phyloP scores from a whole-genome alignment of 2,113 vertebrate species.

The Opisthocomus hoazin region DNA sequence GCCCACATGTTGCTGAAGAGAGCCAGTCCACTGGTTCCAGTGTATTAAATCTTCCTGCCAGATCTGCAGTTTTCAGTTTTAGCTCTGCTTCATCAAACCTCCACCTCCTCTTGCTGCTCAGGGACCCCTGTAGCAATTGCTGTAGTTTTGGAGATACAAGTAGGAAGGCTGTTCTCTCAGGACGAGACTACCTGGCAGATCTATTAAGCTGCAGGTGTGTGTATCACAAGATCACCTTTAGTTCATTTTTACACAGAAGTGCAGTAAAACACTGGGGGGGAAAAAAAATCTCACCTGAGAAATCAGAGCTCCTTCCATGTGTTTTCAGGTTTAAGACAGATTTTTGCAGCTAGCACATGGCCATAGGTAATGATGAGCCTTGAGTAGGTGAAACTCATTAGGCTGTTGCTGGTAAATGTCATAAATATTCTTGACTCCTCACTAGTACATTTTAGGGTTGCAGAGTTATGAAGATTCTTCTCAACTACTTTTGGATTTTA shows the following conservation, averaged over 20 bases:
- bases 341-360: not conserved
- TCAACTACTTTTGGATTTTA: not conserved
- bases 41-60: not conserved
- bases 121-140: not conserved
- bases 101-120: not conserved
- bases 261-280: not conserved
- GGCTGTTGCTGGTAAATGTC: not conserved
- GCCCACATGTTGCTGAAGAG: not conserved
- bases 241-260: not conserved
- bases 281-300: not conserved
- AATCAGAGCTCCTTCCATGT: not conserved
- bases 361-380: not conserved
- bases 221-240: not conserved
- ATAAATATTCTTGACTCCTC: not conserved
- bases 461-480: not conserved
- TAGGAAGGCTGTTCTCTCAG: not conserved
- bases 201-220: not conserved
- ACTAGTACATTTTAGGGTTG: not conserved
- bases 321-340: not conserved
- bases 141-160: not conserved
- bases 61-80: not conserved
- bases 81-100: not conserved
- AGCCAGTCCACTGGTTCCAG: not conserved
- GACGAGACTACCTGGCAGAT: not conserved
- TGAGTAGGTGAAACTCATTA: not conserved